Evolutionary conservation across 2,113 vertebrate species (phyloP).

Genomic region (Cyprinodon variegatus): DNA sequence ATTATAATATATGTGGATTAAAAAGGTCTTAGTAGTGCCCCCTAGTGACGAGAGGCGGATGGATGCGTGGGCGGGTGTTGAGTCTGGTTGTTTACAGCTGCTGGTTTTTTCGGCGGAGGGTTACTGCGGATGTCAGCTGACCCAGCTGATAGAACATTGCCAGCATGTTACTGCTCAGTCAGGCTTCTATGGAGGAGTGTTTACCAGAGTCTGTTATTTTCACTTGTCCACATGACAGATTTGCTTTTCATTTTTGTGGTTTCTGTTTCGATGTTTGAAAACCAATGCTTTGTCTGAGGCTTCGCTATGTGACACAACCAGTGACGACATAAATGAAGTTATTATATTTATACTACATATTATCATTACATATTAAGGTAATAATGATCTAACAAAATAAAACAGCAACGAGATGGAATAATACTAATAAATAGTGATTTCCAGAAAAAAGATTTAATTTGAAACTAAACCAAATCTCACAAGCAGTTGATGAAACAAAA

Average conservation of each 20-base stretch:
- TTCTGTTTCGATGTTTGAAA: neutral
- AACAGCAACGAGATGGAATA: no score
- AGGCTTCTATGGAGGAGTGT: constrained; percentile 40
- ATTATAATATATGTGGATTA: constrained; percentile 7
- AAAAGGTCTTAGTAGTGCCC: constrained; percentile 62
- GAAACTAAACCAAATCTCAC: no score
- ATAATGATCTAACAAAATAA: no score
- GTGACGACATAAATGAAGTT: constrained; percentile 29
- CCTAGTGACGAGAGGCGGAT: constrained; percentile 64
- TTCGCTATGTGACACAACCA: constrained; percentile 46
- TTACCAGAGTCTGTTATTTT: constrained; percentile 23
- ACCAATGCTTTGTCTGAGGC: neutral
- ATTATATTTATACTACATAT: constrained; percentile 41
- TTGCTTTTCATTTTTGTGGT: neutral
- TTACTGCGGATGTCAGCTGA: constrained; percentile 76
- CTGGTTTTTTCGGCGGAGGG: constrained; percentile 59
- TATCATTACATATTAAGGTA: neutral
- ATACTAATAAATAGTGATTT: no score
- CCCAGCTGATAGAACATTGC: constrained; percentile 39
- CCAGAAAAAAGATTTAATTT: no score
- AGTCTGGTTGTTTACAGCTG: constrained; percentile 65
- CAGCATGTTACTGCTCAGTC: constrained; percentile 29
- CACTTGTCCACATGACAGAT: constrained; percentile 4
- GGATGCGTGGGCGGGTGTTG: constrained; percentile 66
- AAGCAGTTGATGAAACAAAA: no score